Evolutionary conservation across 2,888 invertebrate species (phyloP).

Genomic region (Polydrusus tereticollis): DNA sequence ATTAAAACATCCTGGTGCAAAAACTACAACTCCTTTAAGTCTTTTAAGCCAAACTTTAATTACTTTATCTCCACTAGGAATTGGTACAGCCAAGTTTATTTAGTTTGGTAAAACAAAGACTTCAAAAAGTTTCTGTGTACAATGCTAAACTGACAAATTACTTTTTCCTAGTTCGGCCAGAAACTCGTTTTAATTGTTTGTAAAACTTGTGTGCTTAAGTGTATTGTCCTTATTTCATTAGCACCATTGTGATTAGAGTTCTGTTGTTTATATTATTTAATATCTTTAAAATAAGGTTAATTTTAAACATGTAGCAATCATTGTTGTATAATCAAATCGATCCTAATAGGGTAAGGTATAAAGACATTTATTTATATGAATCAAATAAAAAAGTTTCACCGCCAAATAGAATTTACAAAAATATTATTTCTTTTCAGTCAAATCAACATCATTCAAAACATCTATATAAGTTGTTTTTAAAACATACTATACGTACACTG

Average conservation of each 20-base stretch:
- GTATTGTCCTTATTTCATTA: conserved; percentile 7
- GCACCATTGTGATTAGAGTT: neutral
- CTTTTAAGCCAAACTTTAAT: neutral
- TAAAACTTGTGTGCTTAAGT: neutral
- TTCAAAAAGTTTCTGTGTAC: conserved; percentile 7
- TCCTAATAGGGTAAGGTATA: no score
- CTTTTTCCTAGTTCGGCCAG: conserved; percentile 13
- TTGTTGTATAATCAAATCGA: no score
- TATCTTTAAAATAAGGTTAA: no score
- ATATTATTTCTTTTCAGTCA: no score
- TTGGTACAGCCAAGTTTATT: neutral
- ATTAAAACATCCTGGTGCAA: neutral
- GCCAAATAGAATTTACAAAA: no score
- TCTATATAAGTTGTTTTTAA: no score
- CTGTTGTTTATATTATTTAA: conserved; percentile 1
- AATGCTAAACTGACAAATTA: conserved; percentile 25
- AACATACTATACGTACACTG: no score
- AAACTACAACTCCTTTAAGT: neutral
- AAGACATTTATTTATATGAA: no score
- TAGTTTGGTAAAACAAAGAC: conserved; percentile 5
- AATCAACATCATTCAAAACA: no score
- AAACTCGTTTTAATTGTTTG: conserved; percentile 4
- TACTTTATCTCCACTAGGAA: conserved; percentile 6
- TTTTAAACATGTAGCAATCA: no score
- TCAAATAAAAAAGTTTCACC: no score